phyloP scores from a whole-genome alignment of 2,888 invertebrate species.

The Thymelicus acteon region DNA sequence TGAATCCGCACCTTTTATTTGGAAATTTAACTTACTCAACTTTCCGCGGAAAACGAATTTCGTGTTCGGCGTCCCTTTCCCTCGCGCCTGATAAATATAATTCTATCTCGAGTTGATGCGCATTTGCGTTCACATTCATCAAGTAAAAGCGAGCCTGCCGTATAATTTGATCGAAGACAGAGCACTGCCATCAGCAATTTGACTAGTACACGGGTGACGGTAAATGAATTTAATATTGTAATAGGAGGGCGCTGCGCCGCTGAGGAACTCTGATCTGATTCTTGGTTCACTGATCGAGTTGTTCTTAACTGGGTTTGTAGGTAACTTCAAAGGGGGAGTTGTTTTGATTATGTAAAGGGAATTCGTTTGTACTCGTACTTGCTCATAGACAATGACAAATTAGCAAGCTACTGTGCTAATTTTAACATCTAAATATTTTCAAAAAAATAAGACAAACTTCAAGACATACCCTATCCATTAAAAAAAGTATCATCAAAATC shows the following conservation, averaged over 20 bases:
- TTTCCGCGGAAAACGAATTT: slow-evolving; percentile 72
- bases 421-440: no score
- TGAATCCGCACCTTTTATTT: slow-evolving; percentile 79
- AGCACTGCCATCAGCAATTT: slow-evolving; percentile 65
- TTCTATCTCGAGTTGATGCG: slow-evolving; percentile 54
- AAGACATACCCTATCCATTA: no score
- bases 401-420: no score
- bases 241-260: slow-evolving; percentile 38
- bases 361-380: not conserved
- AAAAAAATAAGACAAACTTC: no score
- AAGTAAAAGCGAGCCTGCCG: slow-evolving; percentile 58
- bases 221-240: slow-evolving; percentile 53
- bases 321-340: slow-evolving; percentile 8
- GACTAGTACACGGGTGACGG: slow-evolving; percentile 52
- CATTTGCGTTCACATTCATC: slow-evolving; percentile 54
- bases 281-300: slow-evolving; percentile 9
- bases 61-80: slow-evolving; percentile 54
- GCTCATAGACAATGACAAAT: not conserved
- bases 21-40: slow-evolving; percentile 80
- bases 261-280: slow-evolving; percentile 9
- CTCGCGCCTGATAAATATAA: slow-evolving; percentile 51
- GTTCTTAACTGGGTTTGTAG: slow-evolving; percentile 18
- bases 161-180: slow-evolving; percentile 80
- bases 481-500: no score
- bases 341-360: slow-evolving; percentile 2